phyloP scores from a whole-genome alignment of 1,140 invertebrate species.

The Coenobita brevimanus region DNA sequence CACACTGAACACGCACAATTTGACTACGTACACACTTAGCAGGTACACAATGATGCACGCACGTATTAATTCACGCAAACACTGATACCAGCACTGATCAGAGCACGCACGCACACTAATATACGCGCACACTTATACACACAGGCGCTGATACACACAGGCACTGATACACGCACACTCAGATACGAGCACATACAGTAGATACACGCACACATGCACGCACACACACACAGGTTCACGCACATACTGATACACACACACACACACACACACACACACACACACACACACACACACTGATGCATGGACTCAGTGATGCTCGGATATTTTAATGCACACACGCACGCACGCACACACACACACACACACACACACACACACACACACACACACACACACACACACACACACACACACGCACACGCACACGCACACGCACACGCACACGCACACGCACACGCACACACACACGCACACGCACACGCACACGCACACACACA shows the following conservation, averaged over 20 bases:
- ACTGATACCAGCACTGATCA: too few relatives aligned
- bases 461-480: not conserved
- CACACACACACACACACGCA: conserved; percentile 1
- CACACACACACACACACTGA: not conserved
- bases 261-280: not conserved
- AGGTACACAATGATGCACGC: too few relatives aligned
- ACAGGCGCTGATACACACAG: too few relatives aligned
- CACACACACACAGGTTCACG: not conserved
- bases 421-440: conserved; percentile 1
- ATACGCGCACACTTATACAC: too few relatives aligned
- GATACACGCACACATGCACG: conserved; percentile 1
- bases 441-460: not conserved
- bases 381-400: conserved; percentile 18
- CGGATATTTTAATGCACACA: too few relatives aligned
- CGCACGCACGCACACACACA: conserved; percentile 8
- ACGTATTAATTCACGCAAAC: too few relatives aligned
- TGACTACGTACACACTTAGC: not conserved
- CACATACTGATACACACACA: too few relatives aligned
- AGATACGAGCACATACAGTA: too few relatives aligned
- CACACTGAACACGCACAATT: too few relatives aligned
- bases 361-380: conserved; percentile 18
- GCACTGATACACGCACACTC: too few relatives aligned
- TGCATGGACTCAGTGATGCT: too few relatives aligned
- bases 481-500: not conserved
- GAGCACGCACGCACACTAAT: too few relatives aligned